Base-by-base conservation (phyloP, 1,140 invertebrate species). In the Nephila pilipes region DNA sequence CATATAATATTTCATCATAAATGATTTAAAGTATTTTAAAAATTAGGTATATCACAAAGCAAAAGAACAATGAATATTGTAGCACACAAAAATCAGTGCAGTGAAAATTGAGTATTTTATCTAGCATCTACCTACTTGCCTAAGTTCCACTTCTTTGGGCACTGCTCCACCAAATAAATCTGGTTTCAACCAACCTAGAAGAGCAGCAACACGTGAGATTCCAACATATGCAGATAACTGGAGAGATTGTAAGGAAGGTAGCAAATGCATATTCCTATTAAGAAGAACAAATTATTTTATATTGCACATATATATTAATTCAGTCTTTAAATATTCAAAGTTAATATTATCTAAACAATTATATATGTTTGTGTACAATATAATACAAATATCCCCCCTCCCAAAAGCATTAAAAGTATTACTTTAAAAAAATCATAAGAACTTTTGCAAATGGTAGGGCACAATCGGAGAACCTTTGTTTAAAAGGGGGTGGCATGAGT, bases 241-340 rank as follows among this genome's bases (percentile, higher is more conserved):
- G 57, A 95, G 94, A 20, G 94, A 94, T 88, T 95, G 95, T 65
- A 95, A 95, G 29, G 94, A 95, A n/a, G 95, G 95, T 38, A 95
- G 83, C 60, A 96, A 88, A 90, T 95, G 94, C 20, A 94, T 94
- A 94, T 95, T 95, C 95, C 95, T 95, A 54, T 90, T 75, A 63
- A 25, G 5, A 12, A 29, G 25, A n/a, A 29, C 1, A 65, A 63
- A 65, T 25, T 25, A 46, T 46, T 10, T 46, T 6, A 10, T 10
- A 10, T 46, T 46, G 29, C 10, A 75, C 10, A 25, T 25, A 75
- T 75, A 75, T 25, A 25, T 2, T n/a, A n/a, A n/a, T n/a, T 46
- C 12, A 46, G 12, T 46, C 2, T 10, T 46, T 46, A 46, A 46
- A 8, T 4, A 46, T 46, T 46, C 6, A 10, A 46, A 10, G 6